Percentiles rank a stretch among this genome's conserved stretches.
phyloP scores from a whole-genome alignment of 2,888 invertebrate species.

The Xanthorhoe spadicearia region DNA sequence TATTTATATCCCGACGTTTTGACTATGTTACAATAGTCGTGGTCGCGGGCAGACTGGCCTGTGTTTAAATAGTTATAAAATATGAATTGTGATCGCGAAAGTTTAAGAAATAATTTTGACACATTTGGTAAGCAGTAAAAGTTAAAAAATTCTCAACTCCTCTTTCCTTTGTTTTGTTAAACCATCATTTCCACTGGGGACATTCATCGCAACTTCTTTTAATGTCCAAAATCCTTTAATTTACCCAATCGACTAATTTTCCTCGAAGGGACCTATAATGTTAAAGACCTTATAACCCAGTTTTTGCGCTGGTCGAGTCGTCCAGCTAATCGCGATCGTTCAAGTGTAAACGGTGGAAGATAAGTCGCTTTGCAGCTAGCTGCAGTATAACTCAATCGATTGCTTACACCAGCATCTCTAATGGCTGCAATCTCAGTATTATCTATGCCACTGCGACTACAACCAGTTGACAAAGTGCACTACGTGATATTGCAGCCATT shows the following conservation, averaged over 20 bases:
- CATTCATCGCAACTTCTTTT: too few species aligned
- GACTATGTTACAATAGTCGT: too few species aligned
- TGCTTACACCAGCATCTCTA: conserved; percentile 62
- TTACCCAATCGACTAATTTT: not conserved
- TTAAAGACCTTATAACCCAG: not conserved
- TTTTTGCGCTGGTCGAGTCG: conserved; percentile 12
- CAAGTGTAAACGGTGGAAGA: conserved; percentile 21
- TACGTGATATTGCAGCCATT: conserved; percentile 85
- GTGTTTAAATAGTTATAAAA: too few species aligned
- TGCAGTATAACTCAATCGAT: conserved; percentile 55
- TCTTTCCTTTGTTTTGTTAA: too few species aligned
- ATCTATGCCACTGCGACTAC: conserved; percentile 81
- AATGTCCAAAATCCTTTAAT: not conserved
- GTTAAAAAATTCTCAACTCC: too few species aligned
- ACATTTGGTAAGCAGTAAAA: too few species aligned
- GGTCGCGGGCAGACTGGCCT: too few species aligned
- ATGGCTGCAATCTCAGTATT: conserved; percentile 73
- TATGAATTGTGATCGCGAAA: too few species aligned
- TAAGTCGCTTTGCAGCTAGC: conserved; percentile 39
- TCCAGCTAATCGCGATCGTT: conserved; percentile 21
- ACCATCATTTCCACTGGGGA: too few species aligned
- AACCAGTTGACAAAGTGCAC: conserved; percentile 84
- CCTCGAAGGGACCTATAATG: too few species aligned
- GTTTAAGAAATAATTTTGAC: too few species aligned
- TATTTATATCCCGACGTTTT: too few species aligned